Evolutionary conservation across 2,797 vertebrate species (phyloP).

Genomic region (Pseudochromis fuscus): DNA sequence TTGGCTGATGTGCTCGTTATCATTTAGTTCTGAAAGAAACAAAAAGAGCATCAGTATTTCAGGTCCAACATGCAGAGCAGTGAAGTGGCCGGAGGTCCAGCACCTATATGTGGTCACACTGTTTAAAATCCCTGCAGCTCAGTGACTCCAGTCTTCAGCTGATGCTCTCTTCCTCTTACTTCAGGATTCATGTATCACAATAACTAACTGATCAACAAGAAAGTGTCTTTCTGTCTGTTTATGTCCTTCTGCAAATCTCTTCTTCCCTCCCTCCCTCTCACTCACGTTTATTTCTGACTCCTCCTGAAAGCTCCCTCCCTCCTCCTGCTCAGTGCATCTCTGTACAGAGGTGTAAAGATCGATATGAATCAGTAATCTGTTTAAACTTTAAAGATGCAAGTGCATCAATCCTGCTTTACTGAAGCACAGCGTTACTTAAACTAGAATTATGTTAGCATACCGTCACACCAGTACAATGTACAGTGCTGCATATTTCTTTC

Average conservation of each 20-base stretch:
- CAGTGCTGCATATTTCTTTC: too few relatives aligned
- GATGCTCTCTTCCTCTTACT: slow-evolving; percentile 13
- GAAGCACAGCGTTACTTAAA: too few relatives aligned
- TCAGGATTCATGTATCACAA: neutral
- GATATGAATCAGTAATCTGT: too few relatives aligned
- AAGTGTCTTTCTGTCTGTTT: slow-evolving; percentile 4
- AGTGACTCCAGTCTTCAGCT: neutral
- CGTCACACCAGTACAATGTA: too few relatives aligned
- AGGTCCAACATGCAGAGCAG: neutral
- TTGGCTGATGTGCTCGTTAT: neutral
- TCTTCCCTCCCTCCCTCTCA: neutral
- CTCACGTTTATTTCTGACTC: slow-evolving; percentile 3
- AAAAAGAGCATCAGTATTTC: neutral
- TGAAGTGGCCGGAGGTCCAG: slow-evolving; percentile 12
- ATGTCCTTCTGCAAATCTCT: neutral
- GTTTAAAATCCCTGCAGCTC: neutral
- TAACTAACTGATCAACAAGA: slow-evolving; percentile 10
- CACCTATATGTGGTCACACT: neutral
- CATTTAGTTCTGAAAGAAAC: neutral
- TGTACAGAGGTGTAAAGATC: too few relatives aligned
- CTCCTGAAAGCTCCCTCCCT: slow-evolving; percentile 5
- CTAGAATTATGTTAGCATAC: too few relatives aligned
- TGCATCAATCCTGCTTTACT: too few relatives aligned
- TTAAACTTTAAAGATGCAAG: too few relatives aligned
- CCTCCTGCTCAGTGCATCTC: neutral